phyloP scores from a whole-genome alignment of 2,888 invertebrate species.

The Fragum whitleyi region DNA sequence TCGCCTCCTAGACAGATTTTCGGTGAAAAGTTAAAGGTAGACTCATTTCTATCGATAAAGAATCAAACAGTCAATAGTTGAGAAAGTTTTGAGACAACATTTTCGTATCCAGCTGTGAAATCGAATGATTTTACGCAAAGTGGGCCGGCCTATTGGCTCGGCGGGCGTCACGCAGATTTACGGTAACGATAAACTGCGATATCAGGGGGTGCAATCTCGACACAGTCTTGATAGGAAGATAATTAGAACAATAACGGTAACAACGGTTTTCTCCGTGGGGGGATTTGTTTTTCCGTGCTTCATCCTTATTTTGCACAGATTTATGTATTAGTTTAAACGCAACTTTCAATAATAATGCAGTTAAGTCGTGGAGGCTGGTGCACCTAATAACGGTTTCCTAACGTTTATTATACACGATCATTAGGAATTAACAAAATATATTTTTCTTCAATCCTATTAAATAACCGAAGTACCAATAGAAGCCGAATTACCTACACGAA shows the following conservation, averaged over 20 bases:
- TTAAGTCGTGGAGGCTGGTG: too few species aligned
- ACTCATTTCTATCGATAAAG: background rate
- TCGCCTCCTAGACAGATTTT: background rate
- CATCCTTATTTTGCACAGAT: background rate
- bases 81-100: background rate
- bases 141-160: slow-evolving; percentile 4
- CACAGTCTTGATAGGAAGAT: background rate
- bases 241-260: slow-evolving; percentile 16
- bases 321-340: too few species aligned
- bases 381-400: too few species aligned
- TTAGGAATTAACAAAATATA: too few species aligned
- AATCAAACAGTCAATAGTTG: background rate
- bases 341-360: too few species aligned
- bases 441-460: too few species aligned
- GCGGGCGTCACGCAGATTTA: slow-evolving; percentile 26
- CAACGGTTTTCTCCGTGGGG: background rate
- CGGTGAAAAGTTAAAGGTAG: background rate
- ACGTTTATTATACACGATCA: too few species aligned
- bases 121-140: background rate
- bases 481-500: too few species aligned
- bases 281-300: background rate
- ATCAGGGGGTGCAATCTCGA: slow-evolving; percentile 16
- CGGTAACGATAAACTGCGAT: slow-evolving; percentile 15
- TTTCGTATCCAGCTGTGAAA: background rate
- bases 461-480: too few species aligned